Conservation (phyloP, 23 tunicate species). For the Trididemnum nubilum region DNA sequence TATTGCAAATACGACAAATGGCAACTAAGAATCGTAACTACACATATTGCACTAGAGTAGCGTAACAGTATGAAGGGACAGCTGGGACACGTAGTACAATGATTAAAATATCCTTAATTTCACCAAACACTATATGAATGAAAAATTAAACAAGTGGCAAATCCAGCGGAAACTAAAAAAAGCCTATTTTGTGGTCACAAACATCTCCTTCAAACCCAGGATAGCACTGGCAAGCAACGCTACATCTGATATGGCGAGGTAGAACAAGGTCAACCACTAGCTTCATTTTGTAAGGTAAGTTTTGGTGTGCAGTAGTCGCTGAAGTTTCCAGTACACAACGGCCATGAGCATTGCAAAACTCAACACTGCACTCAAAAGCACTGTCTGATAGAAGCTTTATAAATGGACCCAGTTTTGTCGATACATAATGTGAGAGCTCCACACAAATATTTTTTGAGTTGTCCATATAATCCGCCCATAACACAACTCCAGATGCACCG, state of each 20-base stretch:
- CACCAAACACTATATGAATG: too few species aligned
- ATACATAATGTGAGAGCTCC: conserved; percentile 34
- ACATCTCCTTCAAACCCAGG: conserved; percentile 35
- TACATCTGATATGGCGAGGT: neutral
- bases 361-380: conserved; percentile 53
- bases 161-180: neutral
- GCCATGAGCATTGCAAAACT: conserved; percentile 65
- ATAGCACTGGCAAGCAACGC: conserved; percentile 70
- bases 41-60: too few species aligned
- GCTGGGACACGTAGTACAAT: too few species aligned
- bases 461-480: conserved; percentile 59
- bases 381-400: conserved; percentile 46
- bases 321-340: conserved; percentile 44
- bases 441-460: conserved; percentile 35
- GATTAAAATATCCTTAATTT: too few species aligned
- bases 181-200: conserved; percentile 7
- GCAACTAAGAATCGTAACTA: too few species aligned
- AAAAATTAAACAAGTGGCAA: neutral
- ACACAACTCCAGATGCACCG: conserved; percentile 88
- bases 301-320: neutral
- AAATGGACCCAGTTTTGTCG: conserved; percentile 54
- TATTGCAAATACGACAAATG: too few species aligned
- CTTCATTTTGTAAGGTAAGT: neutral
- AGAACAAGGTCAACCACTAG: neutral
- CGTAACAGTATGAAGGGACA: too few species aligned